Base-by-base conservation (phyloP, 2,797 vertebrate genomes). In the Cyprinodon diabolis region DNA sequence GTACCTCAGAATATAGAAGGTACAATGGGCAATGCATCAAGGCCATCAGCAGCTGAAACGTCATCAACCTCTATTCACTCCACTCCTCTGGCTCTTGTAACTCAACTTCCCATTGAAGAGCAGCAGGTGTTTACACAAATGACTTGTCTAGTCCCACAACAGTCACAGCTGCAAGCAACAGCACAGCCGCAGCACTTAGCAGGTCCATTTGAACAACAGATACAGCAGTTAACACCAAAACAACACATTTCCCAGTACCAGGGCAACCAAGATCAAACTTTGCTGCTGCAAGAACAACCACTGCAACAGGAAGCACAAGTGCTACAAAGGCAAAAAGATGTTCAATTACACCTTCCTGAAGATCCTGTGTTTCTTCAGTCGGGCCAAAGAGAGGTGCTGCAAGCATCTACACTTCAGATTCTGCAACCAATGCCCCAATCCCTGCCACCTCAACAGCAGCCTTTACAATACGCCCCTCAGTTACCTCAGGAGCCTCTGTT, bases 391-490 rank as follows among this genome's bases (percentile, higher is more conserved):
- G 88, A 91, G 30, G 21, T 84, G 55, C 65, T 89, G 60, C 85
- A 88, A 57, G 86, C 89, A 57, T 47, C 87, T 72, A 73, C 80
- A 25, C 90, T 90, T 74, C 82, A 85, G 49, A 83, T 87, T 76
- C 51, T 90, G 37, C 84, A 84, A 67, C 68, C 83, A 21, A 25
- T 84, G 48, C 52, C 89, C 66, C 19, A 91, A 67, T 72, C 85
- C 57, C 91, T 90, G 57, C 87, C 83, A 66, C 13, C 81, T 10
- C 89, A 92, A 63, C 89, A 89, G 75, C 91, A 90, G 66, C 68
- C 75, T 3, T 30, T 80, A 3, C 89, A 84, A 55, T 91, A 74
- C 71, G 23, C 56, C 48, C 68, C 81, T 35, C 91, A 91, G 54
- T 12, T 87, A 75, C 67, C 82, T 66, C 90, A 91, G 57, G 89